Base-by-base conservation (phyloP, 2,888 invertebrate species). In the Orchestes rusci region DNA sequence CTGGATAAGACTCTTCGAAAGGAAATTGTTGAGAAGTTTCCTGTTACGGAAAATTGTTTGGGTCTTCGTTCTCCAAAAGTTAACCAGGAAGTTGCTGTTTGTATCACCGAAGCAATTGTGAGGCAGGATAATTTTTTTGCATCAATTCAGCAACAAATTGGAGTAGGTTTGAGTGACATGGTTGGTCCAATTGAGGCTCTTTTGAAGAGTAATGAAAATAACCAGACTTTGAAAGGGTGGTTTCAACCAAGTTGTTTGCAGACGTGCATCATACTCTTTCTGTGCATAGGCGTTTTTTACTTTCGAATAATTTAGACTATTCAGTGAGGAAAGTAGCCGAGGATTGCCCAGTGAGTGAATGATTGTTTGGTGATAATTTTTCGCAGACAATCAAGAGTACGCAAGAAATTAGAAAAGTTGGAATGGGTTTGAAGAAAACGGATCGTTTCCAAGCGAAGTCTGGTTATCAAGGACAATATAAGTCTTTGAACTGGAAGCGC, bases 401-500 rank as follows among this genome's bases (percentile, higher is more conserved):
- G 3, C 32, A 32, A 32, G 32, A 32, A 13, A 16, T 32, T 3
- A 7, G 10, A 16, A 16, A 32, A 13, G 8, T 32, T 3, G 32
- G 32, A 4, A 16, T 32, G 15, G 27, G 27, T 7, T 23, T 23
- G 27, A 7, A 10, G 27, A 23, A 23, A 23, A 10, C 10, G 10
- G 10, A 7, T 23, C 27, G 27, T n/a, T n/a, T n/a, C 13, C 10
- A 10, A 10, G 15, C 15, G 10, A 32, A 8, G 27, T 8, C 8
- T 10, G 10, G 27, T 23, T 8, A 23, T 8, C 27, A 23, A 10
- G 8, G 5, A 10, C 10, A 15, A 15, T 16, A 8, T n/a, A 13
- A 32, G 10, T 4, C 10, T 32, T 32, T 32, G 16, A 32, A 32
- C 32, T 32, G 32, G 32, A 32, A 32, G 32, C 32, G 32, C 32